Evolutionary conservation across 2,888 invertebrate genomes (phyloP), one percentile per base, ranked within the genome.

Genomic region (Thecophora atra): DNA sequence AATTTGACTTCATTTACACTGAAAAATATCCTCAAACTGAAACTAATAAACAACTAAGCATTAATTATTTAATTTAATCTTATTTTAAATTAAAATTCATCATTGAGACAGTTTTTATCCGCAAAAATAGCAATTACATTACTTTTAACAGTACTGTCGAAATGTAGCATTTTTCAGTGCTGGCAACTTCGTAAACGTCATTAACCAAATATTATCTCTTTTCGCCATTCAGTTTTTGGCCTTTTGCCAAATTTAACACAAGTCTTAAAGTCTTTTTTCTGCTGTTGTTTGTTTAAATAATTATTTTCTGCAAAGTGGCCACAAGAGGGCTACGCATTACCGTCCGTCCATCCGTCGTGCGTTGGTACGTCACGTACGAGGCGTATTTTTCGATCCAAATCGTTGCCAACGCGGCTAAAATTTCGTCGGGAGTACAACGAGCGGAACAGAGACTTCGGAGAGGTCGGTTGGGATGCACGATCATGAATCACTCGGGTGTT

Each of bases 321-420:
- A 54, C 19, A 54, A 24, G 21, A n/a, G 24, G 54, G 54, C 6
- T 24, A 21, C 54, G 21, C 54, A 24, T 54, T 54, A 6, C 19
- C 51, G 2, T 3, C 54, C 24, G 24, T 54, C 3, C 1, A 24
- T 19, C 8, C 54, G 24, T 24, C 5, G 37, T 37, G 37, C 37
- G 37, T 37, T 17, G 5, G 17, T n/a, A n/a, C 47, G n/a, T 47
- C 47, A 17, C 4, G 47, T n/a, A n/a, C n/a, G 17, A 17, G 5
- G 47, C 47, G 47, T n/a, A n/a, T 17, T 47, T 5, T 17, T 47
- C 47, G 47, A 47, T 47, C 47, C 47, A 47, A 11, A n/a, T 47
- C n/a, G 47, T 47, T 26, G 26, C 58, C 58, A 58, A 58, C 24
- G 58, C n/a, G n/a, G n/a, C 58, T 24, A 58, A 58, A 58, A 58